Evolutionary conservation across 2,113 vertebrate genomes (phyloP), one percentile per base, ranked within the genome.

Genomic region (Agapornis roseicollis): DNA sequence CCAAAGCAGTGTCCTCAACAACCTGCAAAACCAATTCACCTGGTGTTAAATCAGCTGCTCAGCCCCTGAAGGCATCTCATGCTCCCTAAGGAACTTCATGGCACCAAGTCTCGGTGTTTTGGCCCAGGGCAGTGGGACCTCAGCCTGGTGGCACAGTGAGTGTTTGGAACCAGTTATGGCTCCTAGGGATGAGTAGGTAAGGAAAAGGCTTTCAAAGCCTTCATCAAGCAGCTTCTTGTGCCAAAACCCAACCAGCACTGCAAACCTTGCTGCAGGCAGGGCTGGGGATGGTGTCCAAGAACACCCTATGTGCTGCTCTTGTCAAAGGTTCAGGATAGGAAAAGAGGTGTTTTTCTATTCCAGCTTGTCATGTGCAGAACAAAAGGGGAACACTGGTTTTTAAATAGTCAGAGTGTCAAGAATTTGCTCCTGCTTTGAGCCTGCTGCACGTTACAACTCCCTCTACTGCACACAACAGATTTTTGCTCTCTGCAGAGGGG

Each of bases 61-160:
- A 37, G 44, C 29, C 28, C 55, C 33, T 20, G 46, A 31, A 58
- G 47, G 15, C 47, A 25, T 7, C 55, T 82, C 6, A 0, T 4
- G 2, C 29, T 80, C 41, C 22, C 52, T 22, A 13, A 29, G 19
- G 24, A 66, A 10, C 56, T 58, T 35, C 33, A 13, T 24, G 33
- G 56, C 22, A 58, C 13, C 33, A 24, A 35, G 56, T 15, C 33
- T n/a, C 13, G 9, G 33, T 35, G 33, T 58, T 58, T 58, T 35
- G 95, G 94, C 22, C 11, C 0, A 1, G 52, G 35, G 61, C 0
- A 1, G 24, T 0, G 0, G 74, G 56, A 23, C 22, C 46, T 24
- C 22, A 44, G 0, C n/a, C 33, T 0, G 0, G 6, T 0, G 0
- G 46, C 44, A 33, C 1, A 0, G 13, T 1, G 2, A 13, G 33